phyloP scores from a whole-genome alignment of 2,797 vertebrate species.

The Nyctibius grandis region DNA sequence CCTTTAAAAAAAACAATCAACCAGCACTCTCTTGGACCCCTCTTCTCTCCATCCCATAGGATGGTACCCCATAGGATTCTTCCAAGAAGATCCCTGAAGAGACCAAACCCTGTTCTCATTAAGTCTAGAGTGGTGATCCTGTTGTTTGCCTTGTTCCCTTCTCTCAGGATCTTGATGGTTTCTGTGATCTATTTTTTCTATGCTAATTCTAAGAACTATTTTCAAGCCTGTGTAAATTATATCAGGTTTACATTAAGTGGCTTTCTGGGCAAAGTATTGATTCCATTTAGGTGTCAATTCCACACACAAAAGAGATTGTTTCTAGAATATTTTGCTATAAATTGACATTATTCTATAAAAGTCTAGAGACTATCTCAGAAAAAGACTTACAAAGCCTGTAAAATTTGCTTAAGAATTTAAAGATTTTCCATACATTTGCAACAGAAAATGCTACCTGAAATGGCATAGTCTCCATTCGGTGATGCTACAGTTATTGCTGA shows the following conservation, averaged over 20 bases:
- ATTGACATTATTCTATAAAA: background rate
- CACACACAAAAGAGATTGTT: background rate
- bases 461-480: constrained; percentile 89
- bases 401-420: background rate
- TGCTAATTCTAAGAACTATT: background rate
- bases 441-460: constrained; percentile 82
- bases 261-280: background rate
- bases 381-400: background rate
- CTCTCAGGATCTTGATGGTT: background rate
- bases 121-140: background rate
- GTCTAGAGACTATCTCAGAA: background rate
- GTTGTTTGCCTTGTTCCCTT: background rate
- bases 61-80: background rate
- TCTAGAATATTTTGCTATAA: background rate
- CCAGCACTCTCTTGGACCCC: background rate
- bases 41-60: background rate
- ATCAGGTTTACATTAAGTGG: background rate
- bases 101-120: background rate
- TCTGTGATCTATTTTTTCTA: background rate
- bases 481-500: constrained; percentile 94
- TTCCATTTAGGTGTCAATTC: background rate
- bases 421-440: background rate
- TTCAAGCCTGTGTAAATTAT: background rate
- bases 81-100: background rate
- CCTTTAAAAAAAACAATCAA: background rate